Evolutionary conservation across 2,113 vertebrate genomes (phyloP), one percentile per base, ranked within the genome.

Genomic region (Macquaria australasica): DNA sequence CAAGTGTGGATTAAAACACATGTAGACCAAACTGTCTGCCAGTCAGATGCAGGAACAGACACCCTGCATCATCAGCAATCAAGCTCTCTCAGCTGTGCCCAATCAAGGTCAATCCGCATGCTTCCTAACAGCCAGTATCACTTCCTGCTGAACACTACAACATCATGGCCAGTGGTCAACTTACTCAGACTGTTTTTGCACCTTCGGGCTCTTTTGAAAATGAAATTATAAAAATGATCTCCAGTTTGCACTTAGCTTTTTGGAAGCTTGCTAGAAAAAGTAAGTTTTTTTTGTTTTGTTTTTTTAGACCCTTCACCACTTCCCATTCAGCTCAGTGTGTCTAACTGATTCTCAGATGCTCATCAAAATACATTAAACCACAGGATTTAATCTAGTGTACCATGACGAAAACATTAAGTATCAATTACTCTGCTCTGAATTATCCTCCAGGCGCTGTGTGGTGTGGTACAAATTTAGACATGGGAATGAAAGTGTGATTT

Each of bases 191-290:
- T 59, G 56, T 56, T 73, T 77, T 73, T 34, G 25, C 63, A 43
- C 67, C 72, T 66, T 59, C 18, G 6, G 77, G n/a, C 53, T 66
- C 43, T 73, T 79, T 87, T 68, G 70, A 90, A 87, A 88, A 90
- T 91, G 55, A 91, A 86, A 82, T 88, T 21, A 31, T 92, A 16
- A 91, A 89, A 81, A 94, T 94, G 94, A 64, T 93, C 68, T 86
- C 77, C 70, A 87, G 83, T 70, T 79, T 96, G 83, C 89, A 92
- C 51, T 82, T 86, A 48, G 90, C 74, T 62, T 90, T 95, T 77
- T 85, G 91, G 87, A 93, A 88, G 68, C 89, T 96, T 81, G 87
- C 88, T 41, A 88, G 88, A 53, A 95, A 94, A 94, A 77, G 96
- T 96, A 96, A 96, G 95, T 31, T 31, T 31, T 31, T 31, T 31